Evolutionary conservation across 2,113 vertebrate genomes (phyloP).

Genomic region (Origma solitaria): DNA sequence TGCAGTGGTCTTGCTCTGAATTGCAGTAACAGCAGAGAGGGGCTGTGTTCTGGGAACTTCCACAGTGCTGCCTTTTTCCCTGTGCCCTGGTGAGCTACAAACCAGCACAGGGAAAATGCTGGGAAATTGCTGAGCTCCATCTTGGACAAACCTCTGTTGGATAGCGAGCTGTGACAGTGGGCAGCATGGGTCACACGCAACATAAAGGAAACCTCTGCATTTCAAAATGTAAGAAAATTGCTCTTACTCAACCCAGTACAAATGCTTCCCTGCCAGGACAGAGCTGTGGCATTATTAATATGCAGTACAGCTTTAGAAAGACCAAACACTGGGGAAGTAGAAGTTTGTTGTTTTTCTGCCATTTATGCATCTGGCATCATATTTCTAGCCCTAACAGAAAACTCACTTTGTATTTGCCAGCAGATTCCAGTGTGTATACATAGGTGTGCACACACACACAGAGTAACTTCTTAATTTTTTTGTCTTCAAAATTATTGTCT

Average conservation of each 20-base stretch:
- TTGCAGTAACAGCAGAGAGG: not conserved
- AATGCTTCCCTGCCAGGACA: not conserved
- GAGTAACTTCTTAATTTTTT: not conserved
- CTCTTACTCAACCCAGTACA: not conserved
- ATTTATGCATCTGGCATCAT: not conserved
- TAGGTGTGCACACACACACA: too few relatives aligned
- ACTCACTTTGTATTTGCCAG: not conserved
- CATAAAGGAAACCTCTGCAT: not conserved
- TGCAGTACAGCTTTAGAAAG: not conserved
- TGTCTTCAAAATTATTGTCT: not conserved
- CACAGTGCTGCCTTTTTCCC: not conserved
- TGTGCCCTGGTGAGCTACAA: not conserved
- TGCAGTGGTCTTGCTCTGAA: not conserved
- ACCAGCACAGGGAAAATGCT: not conserved
- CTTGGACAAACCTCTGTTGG: not conserved
- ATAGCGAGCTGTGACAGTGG: not conserved
- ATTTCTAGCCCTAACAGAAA: not conserved
- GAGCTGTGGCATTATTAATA: not conserved
- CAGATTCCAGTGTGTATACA: not conserved
- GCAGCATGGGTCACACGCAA: accelerated
- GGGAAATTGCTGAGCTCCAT: not conserved
- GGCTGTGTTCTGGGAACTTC: not conserved
- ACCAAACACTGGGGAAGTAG: not conserved
- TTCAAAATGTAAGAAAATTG: not conserved
- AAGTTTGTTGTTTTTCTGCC: not conserved